phyloP scores from a whole-genome alignment of 2,113 vertebrate species.

The Pristiophorus japonicus region DNA sequence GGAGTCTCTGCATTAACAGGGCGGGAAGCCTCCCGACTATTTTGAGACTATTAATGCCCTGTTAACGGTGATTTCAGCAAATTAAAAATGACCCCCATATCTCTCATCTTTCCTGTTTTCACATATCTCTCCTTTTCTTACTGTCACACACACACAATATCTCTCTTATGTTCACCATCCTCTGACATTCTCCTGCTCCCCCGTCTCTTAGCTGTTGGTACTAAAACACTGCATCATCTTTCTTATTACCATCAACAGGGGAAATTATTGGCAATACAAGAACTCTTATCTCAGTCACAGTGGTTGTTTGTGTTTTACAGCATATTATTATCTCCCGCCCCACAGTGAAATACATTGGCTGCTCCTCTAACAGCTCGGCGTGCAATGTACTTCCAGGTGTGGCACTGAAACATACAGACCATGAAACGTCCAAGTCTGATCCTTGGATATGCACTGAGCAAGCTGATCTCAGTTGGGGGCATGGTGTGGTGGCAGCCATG shows the following conservation, averaged over 20 bases:
- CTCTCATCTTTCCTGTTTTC: background rate
- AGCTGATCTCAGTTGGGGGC: background rate
- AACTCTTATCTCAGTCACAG: background rate
- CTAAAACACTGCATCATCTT: background rate
- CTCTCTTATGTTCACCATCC: background rate
- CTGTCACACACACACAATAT: background rate
- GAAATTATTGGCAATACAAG: background rate
- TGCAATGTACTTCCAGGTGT: background rate
- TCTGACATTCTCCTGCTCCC: background rate
- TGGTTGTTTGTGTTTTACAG: background rate
- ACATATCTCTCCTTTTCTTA: background rate
- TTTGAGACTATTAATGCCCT: background rate
- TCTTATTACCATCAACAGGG: slow-evolving; percentile 4
- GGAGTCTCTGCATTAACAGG: background rate
- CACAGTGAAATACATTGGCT: background rate
- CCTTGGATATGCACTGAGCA: background rate
- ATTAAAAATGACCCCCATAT: background rate
- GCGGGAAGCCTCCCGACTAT: background rate
- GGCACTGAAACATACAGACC: background rate
- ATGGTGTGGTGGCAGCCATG: background rate
- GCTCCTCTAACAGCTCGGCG: background rate
- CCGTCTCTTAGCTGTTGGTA: background rate
- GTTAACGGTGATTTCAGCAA: background rate
- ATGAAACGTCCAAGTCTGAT: background rate
- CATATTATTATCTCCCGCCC: background rate